Percentiles rank a stretch among this genome's conserved stretches.
Evolutionary conservation across 1,140 invertebrate genomes (phyloP).

Genomic region (Proales similis): DNA sequence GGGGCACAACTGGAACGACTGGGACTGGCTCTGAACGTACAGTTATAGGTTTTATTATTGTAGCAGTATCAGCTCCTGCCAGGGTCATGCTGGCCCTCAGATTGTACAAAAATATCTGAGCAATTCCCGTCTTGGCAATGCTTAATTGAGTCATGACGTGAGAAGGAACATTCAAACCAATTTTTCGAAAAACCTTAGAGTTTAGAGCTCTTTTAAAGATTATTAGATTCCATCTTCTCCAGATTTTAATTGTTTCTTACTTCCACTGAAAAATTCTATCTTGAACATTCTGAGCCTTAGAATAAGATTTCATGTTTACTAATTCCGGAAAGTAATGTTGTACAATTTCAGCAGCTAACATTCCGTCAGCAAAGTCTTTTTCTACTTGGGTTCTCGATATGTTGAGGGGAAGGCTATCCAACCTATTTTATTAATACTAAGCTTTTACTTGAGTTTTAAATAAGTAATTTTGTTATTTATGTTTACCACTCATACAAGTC

Average conservation of each 20-base stretch:
- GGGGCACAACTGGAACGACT: background rate
- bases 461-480: background rate
- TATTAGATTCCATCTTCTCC: background rate
- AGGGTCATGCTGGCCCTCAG: slow-evolving; percentile 23
- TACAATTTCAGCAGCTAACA: slow-evolving; percentile 22
- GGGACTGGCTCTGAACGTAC: background rate
- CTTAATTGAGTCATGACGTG: slow-evolving; percentile 36
- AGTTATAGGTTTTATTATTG: background rate
- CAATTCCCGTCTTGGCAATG: slow-evolving; percentile 29
- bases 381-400: slow-evolving; percentile 16
- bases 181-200: background rate
- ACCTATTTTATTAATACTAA: background rate
- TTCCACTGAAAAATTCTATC: slow-evolving; percentile 30
- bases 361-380: slow-evolving; percentile 37
- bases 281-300: slow-evolving; percentile 27
- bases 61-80: slow-evolving; percentile 18
- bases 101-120: slow-evolving; percentile 29
- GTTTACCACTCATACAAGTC: slow-evolving; percentile 19
- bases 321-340: slow-evolving; percentile 33
- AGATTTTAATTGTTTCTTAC: background rate
- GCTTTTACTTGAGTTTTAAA: background rate
- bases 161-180: slow-evolving; percentile 23
- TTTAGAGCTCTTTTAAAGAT: slow-evolving; percentile 1
- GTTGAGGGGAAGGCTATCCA: slow-evolving; percentile 15
- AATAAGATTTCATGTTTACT: slow-evolving; percentile 7